Evolutionary conservation across 92 coral and sea anemone genomes (phyloP).

Genomic region (Palythoa caribaeorum): DNA sequence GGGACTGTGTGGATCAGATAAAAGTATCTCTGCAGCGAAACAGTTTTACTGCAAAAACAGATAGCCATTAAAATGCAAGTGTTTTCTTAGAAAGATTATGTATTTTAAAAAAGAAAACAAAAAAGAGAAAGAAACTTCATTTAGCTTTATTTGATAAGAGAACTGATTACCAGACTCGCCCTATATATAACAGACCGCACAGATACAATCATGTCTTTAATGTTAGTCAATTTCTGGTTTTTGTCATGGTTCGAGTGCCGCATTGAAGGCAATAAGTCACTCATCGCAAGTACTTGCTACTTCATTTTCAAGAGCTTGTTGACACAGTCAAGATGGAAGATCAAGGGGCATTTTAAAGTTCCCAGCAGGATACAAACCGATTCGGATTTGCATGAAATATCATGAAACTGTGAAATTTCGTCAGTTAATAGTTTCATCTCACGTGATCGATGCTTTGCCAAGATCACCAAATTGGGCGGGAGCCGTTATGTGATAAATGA

Average conservation of each 20-base stretch:
- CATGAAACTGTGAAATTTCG: slow-evolving; percentile 18
- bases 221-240: not conserved
- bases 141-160: too few relatives aligned
- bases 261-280: slow-evolving; percentile 32
- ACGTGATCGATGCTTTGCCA: slow-evolving; percentile 21
- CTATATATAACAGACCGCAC: too few relatives aligned
- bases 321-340: slow-evolving; percentile 28
- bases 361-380: slow-evolving; percentile 37
- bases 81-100: too few relatives aligned
- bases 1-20: too few relatives aligned
- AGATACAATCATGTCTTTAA: not conserved
- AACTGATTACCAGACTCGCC: too few relatives aligned
- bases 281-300: not conserved
- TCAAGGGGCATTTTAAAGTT: slow-evolving; percentile 24
- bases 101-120: too few relatives aligned
- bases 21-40: too few relatives aligned
- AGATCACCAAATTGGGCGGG: not conserved
- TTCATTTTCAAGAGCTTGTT: slow-evolving; percentile 52
- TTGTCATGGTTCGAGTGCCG: not conserved
- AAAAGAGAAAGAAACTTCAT: too few relatives aligned
- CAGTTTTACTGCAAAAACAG: too few relatives aligned
- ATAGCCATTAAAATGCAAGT: too few relatives aligned
- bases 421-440: not conserved
- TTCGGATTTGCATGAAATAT: not conserved
- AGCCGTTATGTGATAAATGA: slow-evolving; percentile 14